Base-by-base conservation (phyloP, 2,797 vertebrate genomes). In the Acipenser transmontanus region DNA sequence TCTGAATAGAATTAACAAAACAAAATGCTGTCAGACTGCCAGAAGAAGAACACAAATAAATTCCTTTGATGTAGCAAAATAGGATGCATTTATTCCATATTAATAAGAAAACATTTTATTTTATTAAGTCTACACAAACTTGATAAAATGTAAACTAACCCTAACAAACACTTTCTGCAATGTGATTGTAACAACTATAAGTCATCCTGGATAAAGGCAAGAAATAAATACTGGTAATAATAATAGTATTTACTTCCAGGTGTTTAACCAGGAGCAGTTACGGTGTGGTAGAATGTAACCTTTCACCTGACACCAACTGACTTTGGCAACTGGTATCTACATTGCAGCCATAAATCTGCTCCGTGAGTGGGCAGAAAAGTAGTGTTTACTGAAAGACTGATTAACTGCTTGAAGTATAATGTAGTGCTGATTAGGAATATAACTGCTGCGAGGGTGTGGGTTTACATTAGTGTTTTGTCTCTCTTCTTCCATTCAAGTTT, bases 341-440 rank as follows among this genome's bases (percentile, higher is more conserved):
- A 71, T 71, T 49, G 50, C 57, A 14, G 62, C 47, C 59, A 65
- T 67, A 65, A 68, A 71, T 61, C 66, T 71, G 66, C 49, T 61
- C 49, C 48, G 61, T 52, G 57, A 71, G 57, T 65, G 63, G 50
- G 50, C 62, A 65, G 57, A 62, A 68, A 65, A 61, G 56, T 61
- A 49, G 8, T 71, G 70, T 71, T 71, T 71, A 68, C 66, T 57
- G 68, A 68, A 56, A 59, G 66, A 57, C 47, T 64, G 66, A 59
- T 61, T 64, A 66, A 71, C 61, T 64, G 59, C 49, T 51, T 12
- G 8, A n/a, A 63, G 69, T 59, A 67, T 61, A 50, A 68, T 49
- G 56, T 50, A 50, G 49, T 34, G 48, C 65, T n/a, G 69, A 70
- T 49, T 63, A 50, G 66, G 50, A 47, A 65, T 68, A 71, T 59